Base-by-base conservation (phyloP, 1,140 invertebrate species). In the Achatina immaculata region DNA sequence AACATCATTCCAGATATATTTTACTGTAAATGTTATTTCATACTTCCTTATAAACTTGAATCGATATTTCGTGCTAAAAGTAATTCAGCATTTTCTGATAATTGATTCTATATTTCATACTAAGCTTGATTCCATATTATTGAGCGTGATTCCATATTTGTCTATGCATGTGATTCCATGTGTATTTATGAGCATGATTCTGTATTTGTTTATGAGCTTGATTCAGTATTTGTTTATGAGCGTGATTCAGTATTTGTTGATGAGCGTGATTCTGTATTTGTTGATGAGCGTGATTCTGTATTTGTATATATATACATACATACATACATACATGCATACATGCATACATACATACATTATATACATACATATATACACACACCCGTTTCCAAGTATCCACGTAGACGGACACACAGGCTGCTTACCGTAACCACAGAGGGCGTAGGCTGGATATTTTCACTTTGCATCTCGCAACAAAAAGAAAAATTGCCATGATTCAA, bases 181-280 rank as follows among this genome's bases (percentile, higher is more conserved):
- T 55, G 48, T 55, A 55, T 55, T 14, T 55, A 7, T 55, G 48
- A 21, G 2, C 24, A 24, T 55, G 2, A 21, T 14, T 55, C 16
- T 55, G 48, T 55, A 21, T 55, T 14, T 55, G 19, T 55, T 3
- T 55, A 21, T 55, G 7, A 21, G 19, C 24, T 1, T 55, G 19
- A 21, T 14, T 55, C 3, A 21, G 21, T 55, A 21, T 55, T 3
- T 55, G 19, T 55, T 14, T 55, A 21, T 55, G 48, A 21, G 24
- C 24, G 48, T 55, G 2, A 21, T 14, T 55, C 4, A 21, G 48
- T 55, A 55, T 55, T 14, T 55, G 24, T 72, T 34, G 38, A 45
- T 72, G 69, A 40, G 1, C 42, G 69, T 72, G 43, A 34, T 42
- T 36, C 7, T 75, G 73, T 75, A n/a, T 51, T 42, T 72, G 16